Base-by-base conservation (phyloP, 2,888 invertebrate genomes). In the Timema podura region DNA sequence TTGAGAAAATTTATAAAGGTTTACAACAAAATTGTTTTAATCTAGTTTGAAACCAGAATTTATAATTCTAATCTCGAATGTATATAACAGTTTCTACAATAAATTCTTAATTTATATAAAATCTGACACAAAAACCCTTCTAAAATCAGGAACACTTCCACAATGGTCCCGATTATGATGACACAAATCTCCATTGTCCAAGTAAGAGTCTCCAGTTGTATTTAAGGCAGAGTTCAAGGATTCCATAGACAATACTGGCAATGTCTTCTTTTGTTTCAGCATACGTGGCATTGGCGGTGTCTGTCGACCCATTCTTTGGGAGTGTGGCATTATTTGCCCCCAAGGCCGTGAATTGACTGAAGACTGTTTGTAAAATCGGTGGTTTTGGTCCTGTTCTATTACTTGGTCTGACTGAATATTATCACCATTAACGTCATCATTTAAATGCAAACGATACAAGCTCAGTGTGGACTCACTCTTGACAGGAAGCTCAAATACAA, bases 141-240 rank as follows among this genome's bases (percentile, higher is more conserved):
- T 85, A 70, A 85, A 82, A 77, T 86, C 86, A 5, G 85, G 85
- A 57, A 82, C 85, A 68, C 84, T 85, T 2, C 84, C 84, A 10
- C 73, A 69, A 13, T 83, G 80, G 71, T 80, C 80, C 10, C 48
- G 61, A 57, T 79, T 78, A 74, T 81, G 81, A 54, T 78, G 80
- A 74, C 79, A 81, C 44, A 82, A 77, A 65, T 81, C 80, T 1
- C 80, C 80, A 72, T 79, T 81, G 74, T 81, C 81, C 73, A 81
- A 75, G 67, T 81, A 81, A 68, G 80, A 81, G 65, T 81, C 75
- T 54, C 78, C 79, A 5, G 79, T 76, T 59, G 78, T 79, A 72
- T 77, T 79, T 6, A 81, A 75, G 11, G 80, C 80, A 48, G 78
- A 79, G 68, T 78, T 80, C 30, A 82, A 76, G 67, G 80, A 81